phyloP scores from a whole-genome alignment of 1,140 invertebrate genomes.

The Drosophila subpulchrella region DNA sequence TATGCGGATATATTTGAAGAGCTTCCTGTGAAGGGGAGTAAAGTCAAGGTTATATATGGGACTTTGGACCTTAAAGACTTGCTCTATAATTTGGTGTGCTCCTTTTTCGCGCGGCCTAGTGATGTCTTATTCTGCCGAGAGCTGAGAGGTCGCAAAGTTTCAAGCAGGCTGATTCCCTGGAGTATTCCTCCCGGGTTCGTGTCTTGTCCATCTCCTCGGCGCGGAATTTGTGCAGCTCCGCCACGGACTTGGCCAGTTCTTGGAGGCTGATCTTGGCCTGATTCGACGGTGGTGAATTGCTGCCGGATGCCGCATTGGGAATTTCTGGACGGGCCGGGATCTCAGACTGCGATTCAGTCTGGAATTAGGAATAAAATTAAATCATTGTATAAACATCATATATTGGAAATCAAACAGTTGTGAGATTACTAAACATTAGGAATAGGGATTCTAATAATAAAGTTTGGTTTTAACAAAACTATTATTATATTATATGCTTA shows the following conservation, averaged over 20 bases:
- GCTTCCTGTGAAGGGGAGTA: not conserved
- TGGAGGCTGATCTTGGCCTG: not conserved
- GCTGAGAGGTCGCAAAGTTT: not conserved
- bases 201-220: not conserved
- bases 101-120: not conserved
- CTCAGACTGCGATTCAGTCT: not conserved
- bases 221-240: not conserved
- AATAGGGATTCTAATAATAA: no score
- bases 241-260: not conserved
- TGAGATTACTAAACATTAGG: no score
- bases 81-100: not conserved
- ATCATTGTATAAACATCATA: no score
- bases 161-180: constrained; percentile 2
- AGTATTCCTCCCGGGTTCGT: not conserved
- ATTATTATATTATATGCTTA: no score
- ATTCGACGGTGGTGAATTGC: no score
- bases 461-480: no score
- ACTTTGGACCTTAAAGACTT: not conserved
- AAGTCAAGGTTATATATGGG: no score
- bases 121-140: not conserved
- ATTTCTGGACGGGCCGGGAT: not conserved
- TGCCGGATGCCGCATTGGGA: not conserved
- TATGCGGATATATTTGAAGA: not conserved
- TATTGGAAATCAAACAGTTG: no score
- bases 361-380: not conserved